These are phyloP conservation scores for Tringa solitaria DNA, from an alignment of 2,113 vertebrate species.

Conservation along the genomic window DNA sequence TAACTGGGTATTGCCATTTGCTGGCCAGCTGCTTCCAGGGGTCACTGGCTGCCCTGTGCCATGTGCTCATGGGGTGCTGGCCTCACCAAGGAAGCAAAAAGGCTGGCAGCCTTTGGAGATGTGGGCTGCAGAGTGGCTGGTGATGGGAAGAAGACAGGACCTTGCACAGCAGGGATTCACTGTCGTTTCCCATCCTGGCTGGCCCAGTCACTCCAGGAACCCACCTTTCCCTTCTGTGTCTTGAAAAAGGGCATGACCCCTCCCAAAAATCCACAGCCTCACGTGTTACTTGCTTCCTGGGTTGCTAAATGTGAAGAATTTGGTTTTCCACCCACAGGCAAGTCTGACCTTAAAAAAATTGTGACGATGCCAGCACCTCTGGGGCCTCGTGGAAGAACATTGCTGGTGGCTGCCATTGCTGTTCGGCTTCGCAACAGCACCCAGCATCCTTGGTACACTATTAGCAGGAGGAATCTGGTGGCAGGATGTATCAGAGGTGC, in stretches of 20 bases:
- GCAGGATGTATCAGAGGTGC: not conserved
- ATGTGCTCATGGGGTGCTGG: not conserved
- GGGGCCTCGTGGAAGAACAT: fast-evolving
- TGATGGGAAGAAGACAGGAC: not conserved
- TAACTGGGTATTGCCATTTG: fast-evolving
- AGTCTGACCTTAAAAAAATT: not conserved
- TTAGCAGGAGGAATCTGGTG: not conserved
- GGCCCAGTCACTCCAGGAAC: fast-evolving
- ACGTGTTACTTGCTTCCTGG: not conserved
- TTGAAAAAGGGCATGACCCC: not conserved
- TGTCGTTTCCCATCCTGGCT: not conserved
- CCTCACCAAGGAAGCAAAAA: not conserved
- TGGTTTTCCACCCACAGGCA: not conserved
- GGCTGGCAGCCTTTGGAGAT: not conserved
- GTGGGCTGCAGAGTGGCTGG: no score
- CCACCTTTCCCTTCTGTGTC: not conserved
- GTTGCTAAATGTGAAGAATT: not conserved
- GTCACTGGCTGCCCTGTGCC: not conserved
- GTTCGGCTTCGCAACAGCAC: not conserved
- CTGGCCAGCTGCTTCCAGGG: not conserved
- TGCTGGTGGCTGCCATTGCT: fast-evolving
- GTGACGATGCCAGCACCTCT: fast-evolving
- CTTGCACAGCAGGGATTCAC: not conserved
- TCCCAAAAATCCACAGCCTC: not conserved
- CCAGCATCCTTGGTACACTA: not conserved